phyloP scores from a whole-genome alignment of 2,888 invertebrate genomes.

The Leptopilina drosophilae region DNA sequence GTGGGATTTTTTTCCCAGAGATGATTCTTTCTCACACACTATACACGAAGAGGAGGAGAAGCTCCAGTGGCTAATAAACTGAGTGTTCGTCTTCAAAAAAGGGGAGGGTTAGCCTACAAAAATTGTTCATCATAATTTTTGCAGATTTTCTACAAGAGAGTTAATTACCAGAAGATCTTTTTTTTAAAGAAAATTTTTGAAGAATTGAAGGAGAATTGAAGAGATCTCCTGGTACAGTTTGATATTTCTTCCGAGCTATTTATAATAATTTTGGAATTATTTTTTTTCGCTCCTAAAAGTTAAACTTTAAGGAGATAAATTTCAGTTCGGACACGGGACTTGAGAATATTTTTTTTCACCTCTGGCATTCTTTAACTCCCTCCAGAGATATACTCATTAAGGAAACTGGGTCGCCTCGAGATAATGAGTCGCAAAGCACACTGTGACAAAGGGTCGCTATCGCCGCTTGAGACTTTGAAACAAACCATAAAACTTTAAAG shows the following conservation, averaged over 20 bases:
- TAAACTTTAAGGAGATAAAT: not conserved
- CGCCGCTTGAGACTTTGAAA: constrained; percentile 18
- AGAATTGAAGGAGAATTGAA: too few species aligned
- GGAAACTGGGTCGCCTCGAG: constrained; percentile 65
- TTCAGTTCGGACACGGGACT: not conserved
- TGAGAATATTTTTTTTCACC: constrained; percentile 37
- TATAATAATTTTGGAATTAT: not conserved
- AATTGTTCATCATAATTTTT: too few species aligned
- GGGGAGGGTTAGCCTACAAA: too few species aligned
- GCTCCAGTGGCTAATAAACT: constrained; percentile 34
- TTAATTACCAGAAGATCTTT: too few species aligned
- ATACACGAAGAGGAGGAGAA: constrained; percentile 4
- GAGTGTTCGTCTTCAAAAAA: not conserved
- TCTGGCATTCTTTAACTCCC: constrained; percentile 50
- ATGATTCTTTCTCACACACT: constrained; percentile 10
- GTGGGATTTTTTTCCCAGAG: not conserved
- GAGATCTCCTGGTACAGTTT: too few species aligned
- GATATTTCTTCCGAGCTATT: not conserved
- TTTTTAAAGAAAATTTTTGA: too few species aligned
- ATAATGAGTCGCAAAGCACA: constrained; percentile 64
- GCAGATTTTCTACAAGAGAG: too few species aligned
- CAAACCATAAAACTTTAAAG: constrained; percentile 29
- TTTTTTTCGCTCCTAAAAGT: not conserved
- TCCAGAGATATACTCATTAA: constrained; percentile 64
- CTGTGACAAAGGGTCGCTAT: constrained; percentile 57